Evolutionary conservation across 2,888 invertebrate species (phyloP), one percentile per base, ranked within the genome.

Genomic region (Lepidochrysops patricia): DNA sequence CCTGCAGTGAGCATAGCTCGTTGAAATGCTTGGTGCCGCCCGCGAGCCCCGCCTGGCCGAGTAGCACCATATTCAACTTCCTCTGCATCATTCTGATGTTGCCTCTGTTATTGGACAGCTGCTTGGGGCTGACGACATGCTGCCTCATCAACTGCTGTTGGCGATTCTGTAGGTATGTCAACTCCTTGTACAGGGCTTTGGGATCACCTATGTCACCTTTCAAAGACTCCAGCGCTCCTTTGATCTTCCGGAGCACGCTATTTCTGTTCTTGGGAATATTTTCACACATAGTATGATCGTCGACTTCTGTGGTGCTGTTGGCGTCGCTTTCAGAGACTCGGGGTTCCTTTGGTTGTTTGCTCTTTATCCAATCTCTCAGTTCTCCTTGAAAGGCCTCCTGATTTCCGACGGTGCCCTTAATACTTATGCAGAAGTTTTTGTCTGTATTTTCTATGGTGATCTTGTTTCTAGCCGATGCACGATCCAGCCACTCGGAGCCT

Each of bases 41-140:
- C 2, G 80, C 80, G 23, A 92, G 82, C 0, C 92, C 92, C 0
- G 90, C 90, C 72, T 92, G 91, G 0, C 92, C 92, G 4, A 92
- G 73, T 4, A 92, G 75, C 32, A 92, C 84, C 85, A 91, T 91
- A 68, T 92, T 92, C 0, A 92, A 73, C 56, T 80, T 81, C 59
- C 80, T 90, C 2, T 90, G 72, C 68, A 83, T 78, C 52, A 75
- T 75, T 60, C 90, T 90, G 1, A 91, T 90, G 63, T 78, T 68
- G 57, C 79, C 68, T 59, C 79, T 76, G 64, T 75, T 86, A 63
- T 82, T 79, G 1, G 67, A 67, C 34, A 87, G 64, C 65, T 75
- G 74, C 60, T 67, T 78, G 48, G 74, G 79, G 68, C 75, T 83
- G 26, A 88, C 69, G 0, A 74, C 71, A 68, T 82, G 85, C 61